Evolutionary conservation across 2,888 invertebrate genomes (phyloP).

Genomic region (Lochmaea crataegi): DNA sequence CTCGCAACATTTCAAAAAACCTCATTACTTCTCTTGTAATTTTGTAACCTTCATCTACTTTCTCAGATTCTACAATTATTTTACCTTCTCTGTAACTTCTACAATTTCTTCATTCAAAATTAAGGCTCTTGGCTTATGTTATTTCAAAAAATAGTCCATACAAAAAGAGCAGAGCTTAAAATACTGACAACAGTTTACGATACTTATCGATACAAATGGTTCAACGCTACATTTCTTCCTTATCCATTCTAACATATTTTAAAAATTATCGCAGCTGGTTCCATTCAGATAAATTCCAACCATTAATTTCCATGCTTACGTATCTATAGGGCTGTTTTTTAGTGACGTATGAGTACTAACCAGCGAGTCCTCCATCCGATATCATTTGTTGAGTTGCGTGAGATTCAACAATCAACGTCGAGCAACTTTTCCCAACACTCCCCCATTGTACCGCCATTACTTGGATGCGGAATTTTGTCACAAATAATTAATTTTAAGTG

Average conservation of each 20-base stretch:
- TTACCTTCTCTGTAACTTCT: too few species aligned
- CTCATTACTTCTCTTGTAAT: too few species aligned
- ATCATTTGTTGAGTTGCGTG: slow-evolving; percentile 57
- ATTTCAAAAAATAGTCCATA: too few species aligned
- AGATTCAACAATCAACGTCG: slow-evolving; percentile 50
- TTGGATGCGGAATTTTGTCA: slow-evolving; percentile 49
- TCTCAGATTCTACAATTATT: too few species aligned
- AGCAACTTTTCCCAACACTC: slow-evolving; percentile 44
- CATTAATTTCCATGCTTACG: slow-evolving; percentile 46
- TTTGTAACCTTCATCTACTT: too few species aligned
- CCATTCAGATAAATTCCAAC: slow-evolving; percentile 41
- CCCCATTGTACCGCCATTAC: slow-evolving; percentile 40
- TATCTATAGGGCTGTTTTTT: slow-evolving; percentile 53
- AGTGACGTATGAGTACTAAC: slow-evolving; percentile 54
- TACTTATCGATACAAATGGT: neutral
- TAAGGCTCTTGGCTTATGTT: too few species aligned
- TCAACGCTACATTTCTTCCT: neutral
- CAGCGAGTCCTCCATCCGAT: slow-evolving; percentile 51
- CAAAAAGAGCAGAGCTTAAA: neutral
- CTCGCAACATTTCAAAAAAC: too few species aligned
- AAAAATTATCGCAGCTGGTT: slow-evolving; percentile 27
- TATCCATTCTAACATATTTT: slow-evolving; percentile 16
- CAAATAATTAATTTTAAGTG: slow-evolving; percentile 52
- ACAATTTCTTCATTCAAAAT: too few species aligned
- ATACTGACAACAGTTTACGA: neutral